phyloP scores from a whole-genome alignment of 2,113 vertebrate species.

The Rhabdomys dilectus region DNA sequence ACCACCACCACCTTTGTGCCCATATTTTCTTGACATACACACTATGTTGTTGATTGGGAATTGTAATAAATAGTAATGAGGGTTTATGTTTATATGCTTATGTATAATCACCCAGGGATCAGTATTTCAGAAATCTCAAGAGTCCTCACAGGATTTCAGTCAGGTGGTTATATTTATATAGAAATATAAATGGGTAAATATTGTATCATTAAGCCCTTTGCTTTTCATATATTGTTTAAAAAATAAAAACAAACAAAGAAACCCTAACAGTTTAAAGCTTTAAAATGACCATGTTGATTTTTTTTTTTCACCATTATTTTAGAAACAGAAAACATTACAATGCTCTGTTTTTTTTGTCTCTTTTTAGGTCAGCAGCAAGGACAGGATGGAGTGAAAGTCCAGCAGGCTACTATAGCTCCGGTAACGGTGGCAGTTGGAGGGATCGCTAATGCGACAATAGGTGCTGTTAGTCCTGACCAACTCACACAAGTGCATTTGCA shows the following conservation, averaged over 20 bases:
- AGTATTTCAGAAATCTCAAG: slow-evolving; percentile 39
- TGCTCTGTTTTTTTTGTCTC: slow-evolving; percentile 60
- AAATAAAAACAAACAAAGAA: background rate
- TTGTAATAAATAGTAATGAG: slow-evolving; percentile 37
- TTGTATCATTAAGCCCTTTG: slow-evolving; percentile 12
- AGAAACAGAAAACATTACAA: slow-evolving; percentile 38
- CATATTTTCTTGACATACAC: slow-evolving; percentile 29
- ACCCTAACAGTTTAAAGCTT: background rate
- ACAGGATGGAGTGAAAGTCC: slow-evolving; percentile 95
- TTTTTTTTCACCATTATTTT: slow-evolving; percentile 60
- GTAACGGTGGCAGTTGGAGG: slow-evolving; percentile 96
- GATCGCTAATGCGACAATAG: slow-evolving; percentile 93
- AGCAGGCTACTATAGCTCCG: slow-evolving; percentile 94
- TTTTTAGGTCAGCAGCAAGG: slow-evolving; percentile 95
- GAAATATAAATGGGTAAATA: slow-evolving; percentile 4
- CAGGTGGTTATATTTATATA: background rate
- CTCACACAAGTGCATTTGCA: slow-evolving; percentile 96
- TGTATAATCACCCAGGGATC: background rate
- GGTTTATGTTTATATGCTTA: slow-evolving; percentile 24
- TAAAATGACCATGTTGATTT: background rate
- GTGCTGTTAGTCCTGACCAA: slow-evolving; percentile 96
- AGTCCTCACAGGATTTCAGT: slow-evolving; percentile 48
- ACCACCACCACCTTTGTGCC: background rate
- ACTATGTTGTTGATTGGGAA: slow-evolving; percentile 15
- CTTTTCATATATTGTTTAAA: slow-evolving; percentile 26